phyloP scores from a whole-genome alignment of 23 tunicate genomes.

The Trididemnum nubilum region DNA sequence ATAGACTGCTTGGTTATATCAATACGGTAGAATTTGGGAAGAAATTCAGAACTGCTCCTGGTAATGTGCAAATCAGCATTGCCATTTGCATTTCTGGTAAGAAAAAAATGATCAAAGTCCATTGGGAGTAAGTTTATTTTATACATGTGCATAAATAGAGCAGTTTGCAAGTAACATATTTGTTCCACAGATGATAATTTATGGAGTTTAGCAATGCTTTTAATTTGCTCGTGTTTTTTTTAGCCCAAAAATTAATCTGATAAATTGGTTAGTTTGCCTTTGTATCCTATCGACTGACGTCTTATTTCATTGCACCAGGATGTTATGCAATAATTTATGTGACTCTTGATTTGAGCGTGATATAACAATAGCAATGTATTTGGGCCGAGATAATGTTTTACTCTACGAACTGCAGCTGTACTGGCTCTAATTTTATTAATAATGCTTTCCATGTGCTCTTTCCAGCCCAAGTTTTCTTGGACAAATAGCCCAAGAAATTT shows the following conservation, averaged over 20 bases:
- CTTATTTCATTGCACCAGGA: conserved; percentile 1
- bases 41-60: too few species aligned
- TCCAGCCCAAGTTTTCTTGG: not conserved
- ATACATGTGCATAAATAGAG: too few species aligned
- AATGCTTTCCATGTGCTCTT: not conserved
- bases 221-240: too few species aligned
- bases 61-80: too few species aligned
- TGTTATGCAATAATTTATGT: not conserved
- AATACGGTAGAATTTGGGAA: too few species aligned
- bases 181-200: too few species aligned
- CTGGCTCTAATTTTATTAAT: not conserved
- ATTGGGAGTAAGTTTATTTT: too few species aligned
- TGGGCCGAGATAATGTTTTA: not conserved
- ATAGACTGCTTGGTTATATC: too few species aligned
- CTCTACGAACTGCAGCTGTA: not conserved
- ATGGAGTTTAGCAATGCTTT: too few species aligned
- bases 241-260: not conserved
- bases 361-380: not conserved
- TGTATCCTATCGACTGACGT: not conserved
- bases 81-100: too few species aligned
- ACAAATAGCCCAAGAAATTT: conserved; percentile 4
- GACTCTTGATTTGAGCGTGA: not conserved
- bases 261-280: not conserved
- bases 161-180: too few species aligned
- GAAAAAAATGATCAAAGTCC: too few species aligned